Evolutionary conservation across 2,888 invertebrate species (phyloP).

Genomic region (Sphaerophoria taeniata): DNA sequence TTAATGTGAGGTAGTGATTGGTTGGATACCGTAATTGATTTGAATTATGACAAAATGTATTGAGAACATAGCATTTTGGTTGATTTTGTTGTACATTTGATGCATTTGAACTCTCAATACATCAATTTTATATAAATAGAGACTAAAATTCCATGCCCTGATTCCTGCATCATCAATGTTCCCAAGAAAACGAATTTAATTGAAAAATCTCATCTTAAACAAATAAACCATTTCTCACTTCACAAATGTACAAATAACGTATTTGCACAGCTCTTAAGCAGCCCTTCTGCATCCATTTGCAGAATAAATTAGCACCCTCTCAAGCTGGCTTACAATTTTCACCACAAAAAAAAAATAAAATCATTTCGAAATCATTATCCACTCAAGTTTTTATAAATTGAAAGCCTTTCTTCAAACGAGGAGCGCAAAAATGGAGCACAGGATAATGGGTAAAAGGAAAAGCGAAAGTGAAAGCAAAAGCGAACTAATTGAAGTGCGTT

Average conservation of each 20-base stretch:
- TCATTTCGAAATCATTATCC: constrained; percentile 50
- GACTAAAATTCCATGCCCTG: too few relatives aligned
- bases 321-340: constrained; percentile 22
- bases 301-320: constrained; percentile 42
- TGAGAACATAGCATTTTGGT: too few relatives aligned
- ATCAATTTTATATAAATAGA: too few relatives aligned
- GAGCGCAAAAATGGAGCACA: background rate
- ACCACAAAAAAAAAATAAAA: constrained; percentile 38
- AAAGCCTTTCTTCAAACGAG: constrained; percentile 36
- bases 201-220: constrained; percentile 1
- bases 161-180: too few relatives aligned
- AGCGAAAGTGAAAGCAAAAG: background rate
- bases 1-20: too few relatives aligned
- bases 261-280: background rate
- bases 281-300: constrained; percentile 31
- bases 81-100: too few relatives aligned
- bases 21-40: too few relatives aligned
- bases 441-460: background rate
- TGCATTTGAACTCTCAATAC: too few relatives aligned
- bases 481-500: constrained; percentile 36
- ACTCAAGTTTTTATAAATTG: constrained; percentile 52
- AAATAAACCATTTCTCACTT: constrained; percentile 23
- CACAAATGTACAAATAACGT: background rate
- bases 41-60: too few relatives aligned
- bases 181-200: background rate